Evolutionary conservation across 1,140 invertebrate genomes (phyloP), one percentile per base, ranked within the genome.

Genomic region (Dendrolimus kikuchii): DNA sequence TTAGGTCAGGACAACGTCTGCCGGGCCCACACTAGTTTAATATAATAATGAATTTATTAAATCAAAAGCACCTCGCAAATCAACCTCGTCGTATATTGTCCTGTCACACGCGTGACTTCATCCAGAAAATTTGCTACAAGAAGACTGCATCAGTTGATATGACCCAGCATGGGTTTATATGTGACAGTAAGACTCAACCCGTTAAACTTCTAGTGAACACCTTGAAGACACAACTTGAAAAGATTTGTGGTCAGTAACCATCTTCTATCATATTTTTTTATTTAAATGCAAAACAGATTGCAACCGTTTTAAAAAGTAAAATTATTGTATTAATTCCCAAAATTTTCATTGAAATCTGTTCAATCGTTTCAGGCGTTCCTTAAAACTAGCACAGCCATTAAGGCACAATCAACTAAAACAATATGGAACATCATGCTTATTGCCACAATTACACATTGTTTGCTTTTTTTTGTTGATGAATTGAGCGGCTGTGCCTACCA

Each of bases 101-200:
- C 55, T 64, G 0, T 7, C 49, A 1, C 53, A 71, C 68, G 0
- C 65, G 55, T 47, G 51, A 64, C 38, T 71, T 71, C 41, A 52
- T 71, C n/a, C 64, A 69, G 46, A 74, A 62, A 49, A 59, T 71
- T 41, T 67, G 66, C 39, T 66, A 64, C 6, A 63, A 56, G 49
- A 46, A 59, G 38, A 51, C 62, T 1, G 66, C 69, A 0, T 68
- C 64, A 2, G 49, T 68, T 7, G 72, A 74, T 40, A 74, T 74
- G 72, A 72, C 65, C 2, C 50, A 54, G 9, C 56, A 70, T 43
- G 72, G 72, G 8, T 74, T 74, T 42, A 60, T 66, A n/a, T 61
- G 23, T 8, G 69, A 74, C 38, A 70, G 58, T 36, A 63, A 67
- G 45, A 8, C 57, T 6, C 46, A 49, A 45, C 61, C 54, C 5